Base-by-base conservation (phyloP, 2,888 invertebrate species). In the Zaprionus lineosus region DNA sequence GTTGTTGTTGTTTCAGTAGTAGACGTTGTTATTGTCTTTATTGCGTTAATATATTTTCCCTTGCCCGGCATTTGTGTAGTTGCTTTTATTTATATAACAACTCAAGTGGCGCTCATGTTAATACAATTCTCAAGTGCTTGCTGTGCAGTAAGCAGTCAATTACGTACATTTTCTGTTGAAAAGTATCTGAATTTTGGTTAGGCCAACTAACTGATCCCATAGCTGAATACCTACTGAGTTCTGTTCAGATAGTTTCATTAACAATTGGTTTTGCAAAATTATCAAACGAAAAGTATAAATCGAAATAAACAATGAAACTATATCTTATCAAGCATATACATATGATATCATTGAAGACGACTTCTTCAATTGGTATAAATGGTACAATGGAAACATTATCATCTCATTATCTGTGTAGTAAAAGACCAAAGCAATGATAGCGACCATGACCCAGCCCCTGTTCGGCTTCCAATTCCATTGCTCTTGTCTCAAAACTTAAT, bases 311-410 rank as follows among this genome's bases (percentile, higher is more conserved):
- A 59, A 52, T 52, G 41, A 58, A 62, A 62, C 69, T 67, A 74
- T 82, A 84, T 78, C 79, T 82, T 75, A 82, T 86, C 78, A 57
- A 51, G 19, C 39, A 41, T 63, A 62, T 65, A 56, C 39, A 44
- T 59, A 64, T 82, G 78, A 78, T 84, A 79, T 84, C 72, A 61
- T 71, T 60, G 59, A 67, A 85, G 79, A 67, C 59, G 62, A 63
- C 58, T 65, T 56, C 61, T 60, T 65, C 9, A n/a, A n/a, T n/a
- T n/a, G n/a, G 36, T 18, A 39, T 24, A 24, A 12, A 19, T 19
- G 19, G 9, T 21, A 48, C 36, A 39, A 11, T 39, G 33, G 29
- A 26, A 44, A 19, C 74, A 84, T 70, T 84, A 78, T 77, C 78
- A 84, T 74, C 57, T 39, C 58, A 62, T 62, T 84, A 84, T 84